Conservation (phyloP, 2,888 invertebrate genomes). For the Eurytoma adleriae region DNA sequence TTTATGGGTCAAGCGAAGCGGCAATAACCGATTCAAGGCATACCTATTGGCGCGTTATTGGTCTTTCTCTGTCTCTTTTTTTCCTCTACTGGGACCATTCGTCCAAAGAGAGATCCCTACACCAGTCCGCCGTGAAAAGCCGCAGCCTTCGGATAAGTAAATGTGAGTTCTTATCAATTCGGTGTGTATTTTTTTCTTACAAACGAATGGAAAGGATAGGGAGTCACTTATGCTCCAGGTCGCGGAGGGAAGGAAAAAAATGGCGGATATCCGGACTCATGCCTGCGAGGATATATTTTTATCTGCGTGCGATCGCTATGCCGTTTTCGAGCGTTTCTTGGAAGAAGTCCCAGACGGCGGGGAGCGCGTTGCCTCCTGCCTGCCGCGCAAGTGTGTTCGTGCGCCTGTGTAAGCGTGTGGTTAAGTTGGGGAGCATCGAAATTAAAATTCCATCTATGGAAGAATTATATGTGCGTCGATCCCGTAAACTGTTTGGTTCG, state of each 20-base stretch:
- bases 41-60: conserved; percentile 54
- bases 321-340: conserved; percentile 41
- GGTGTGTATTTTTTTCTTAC: too few species aligned
- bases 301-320: conserved; percentile 45
- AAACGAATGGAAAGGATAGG: not conserved
- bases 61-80: conserved; percentile 52
- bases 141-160: conserved; percentile 34
- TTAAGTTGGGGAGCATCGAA: conserved; percentile 29
- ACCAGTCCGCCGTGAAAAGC: conserved; percentile 39
- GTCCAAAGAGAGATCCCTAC: conserved; percentile 46
- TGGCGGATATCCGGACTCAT: conserved; percentile 55
- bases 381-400: not conserved
- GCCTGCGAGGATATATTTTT: conserved; percentile 46
- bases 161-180: not conserved
- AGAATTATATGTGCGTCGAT: conserved; percentile 48
- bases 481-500: conserved; percentile 30
- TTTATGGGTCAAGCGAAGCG: conserved; percentile 67
- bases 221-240: not conserved
- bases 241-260: conserved; percentile 30
- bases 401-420: not conserved
- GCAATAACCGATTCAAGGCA: conserved; percentile 40
- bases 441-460: conserved; percentile 54
- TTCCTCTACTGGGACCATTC: conserved; percentile 25
- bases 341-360: conserved; percentile 13
- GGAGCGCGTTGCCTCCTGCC: not conserved